Base-by-base conservation (phyloP, 2,113 vertebrate genomes). In the Brevimyrus niger region DNA sequence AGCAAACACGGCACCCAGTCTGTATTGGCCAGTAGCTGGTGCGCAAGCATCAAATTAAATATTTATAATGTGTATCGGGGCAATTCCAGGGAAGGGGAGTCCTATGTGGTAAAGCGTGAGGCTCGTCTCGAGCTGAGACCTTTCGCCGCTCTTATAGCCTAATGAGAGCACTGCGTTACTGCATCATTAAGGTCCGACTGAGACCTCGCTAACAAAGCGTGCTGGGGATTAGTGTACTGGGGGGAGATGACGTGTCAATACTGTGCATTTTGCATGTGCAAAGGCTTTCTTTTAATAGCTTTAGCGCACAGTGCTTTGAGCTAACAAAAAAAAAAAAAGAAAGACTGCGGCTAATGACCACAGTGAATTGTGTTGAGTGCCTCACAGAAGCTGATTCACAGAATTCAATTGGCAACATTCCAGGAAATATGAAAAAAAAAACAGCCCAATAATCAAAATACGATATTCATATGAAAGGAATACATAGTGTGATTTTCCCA, bases 81-180 rank as follows among this genome's bases (percentile, higher is more conserved):
- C 23, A 38, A 47, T 83, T 88, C 83, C 44, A 88, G 58, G 87
- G 50, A 23, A 31, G 48, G 47, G 47, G 21, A 38, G 58, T 61
- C 55, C 15, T 55, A 1, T 23, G 10, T 9, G 21, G 1, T 11
- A 8, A 35, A 35, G 21, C 17, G 8, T 88, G 90, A 90, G 27
- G 53, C 8, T 48, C 27, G 47, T 19, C 58, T 19, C 27, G 0
- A 61, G 19, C 50, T 48, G 82, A 73, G 55, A 27, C 35, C 88
- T 53, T 69, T 61, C 65, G 3, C 69, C 15, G 44, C 42, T 87
- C 46, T 89, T 65, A 86, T 27, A 89, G 89, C 65, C 51, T 73
- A 89, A 86, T 42, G 53, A 89, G 73, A 82, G 51, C 27, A 47
- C 82, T 85, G 23, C 13, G 21, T 48, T 47, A 61, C 8, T 42